These are phyloP conservation scores for Tetrao urogallus DNA, from an alignment of 2,113 vertebrate genomes.

Conservation along the genomic window DNA sequence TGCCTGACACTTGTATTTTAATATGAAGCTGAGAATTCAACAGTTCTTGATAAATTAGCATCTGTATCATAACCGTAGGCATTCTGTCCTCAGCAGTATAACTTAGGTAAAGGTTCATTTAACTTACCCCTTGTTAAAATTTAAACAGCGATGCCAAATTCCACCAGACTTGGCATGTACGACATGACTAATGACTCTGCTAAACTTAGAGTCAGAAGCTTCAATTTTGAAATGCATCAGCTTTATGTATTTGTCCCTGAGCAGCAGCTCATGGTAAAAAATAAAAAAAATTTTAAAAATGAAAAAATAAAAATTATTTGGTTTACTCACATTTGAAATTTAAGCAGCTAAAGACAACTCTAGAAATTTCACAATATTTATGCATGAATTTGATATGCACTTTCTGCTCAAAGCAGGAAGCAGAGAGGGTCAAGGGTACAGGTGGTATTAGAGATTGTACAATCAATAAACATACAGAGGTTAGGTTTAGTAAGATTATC, in stretches of 20 bases:
- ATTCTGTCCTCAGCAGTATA: background rate
- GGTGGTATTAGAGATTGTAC: fast-evolving
- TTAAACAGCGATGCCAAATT: slow-evolving; percentile 40
- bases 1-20: slow-evolving; percentile 10
- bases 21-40: background rate
- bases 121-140: slow-evolving; percentile 26
- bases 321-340: background rate
- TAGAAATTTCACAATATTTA: background rate
- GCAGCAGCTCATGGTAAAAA: fast-evolving
- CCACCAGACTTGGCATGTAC: slow-evolving; percentile 19
- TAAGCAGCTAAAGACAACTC: background rate
- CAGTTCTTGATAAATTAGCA: slow-evolving; percentile 13
- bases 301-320: background rate
- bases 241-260: background rate
- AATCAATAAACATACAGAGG: too few relatives aligned
- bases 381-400: background rate
- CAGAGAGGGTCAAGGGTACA: background rate
- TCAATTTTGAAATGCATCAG: slow-evolving; percentile 6
- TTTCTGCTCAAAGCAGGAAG: background rate
- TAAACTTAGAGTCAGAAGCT: slow-evolving; percentile 22
- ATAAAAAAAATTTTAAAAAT: background rate
- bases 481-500: too few relatives aligned
- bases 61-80: background rate
- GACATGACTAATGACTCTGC: slow-evolving; percentile 32
- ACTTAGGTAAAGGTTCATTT: slow-evolving; percentile 42